Percentiles rank a stretch among this genome's conserved stretches.
Conservation (phyloP, 2,113 vertebrate species). For the Leucopsar rothschildi region DNA sequence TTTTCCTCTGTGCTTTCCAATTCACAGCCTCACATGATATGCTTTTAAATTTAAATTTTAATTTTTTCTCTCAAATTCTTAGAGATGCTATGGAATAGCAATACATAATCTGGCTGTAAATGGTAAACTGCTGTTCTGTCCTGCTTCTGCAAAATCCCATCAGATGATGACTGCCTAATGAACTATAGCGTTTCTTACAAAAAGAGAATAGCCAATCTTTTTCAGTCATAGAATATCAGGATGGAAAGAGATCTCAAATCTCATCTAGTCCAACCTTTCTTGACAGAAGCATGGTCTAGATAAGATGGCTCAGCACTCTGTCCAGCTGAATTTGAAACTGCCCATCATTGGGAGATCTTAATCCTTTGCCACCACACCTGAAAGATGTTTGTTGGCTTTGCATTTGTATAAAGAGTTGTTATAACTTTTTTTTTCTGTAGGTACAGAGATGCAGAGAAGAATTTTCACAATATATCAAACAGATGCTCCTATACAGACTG, state of each 20-base stretch:
- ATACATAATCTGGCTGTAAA: neutral
- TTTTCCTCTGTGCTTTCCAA: neutral
- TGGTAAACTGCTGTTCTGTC: neutral
- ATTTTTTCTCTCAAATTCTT: neutral
- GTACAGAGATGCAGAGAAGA: slow-evolving; percentile 83
- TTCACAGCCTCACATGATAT: neutral
- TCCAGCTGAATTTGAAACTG: neutral
- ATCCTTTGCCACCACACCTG: neutral
- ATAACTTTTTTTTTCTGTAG: slow-evolving; percentile 49
- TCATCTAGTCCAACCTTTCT: neutral
- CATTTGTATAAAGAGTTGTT: neutral
- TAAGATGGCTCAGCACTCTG: neutral
- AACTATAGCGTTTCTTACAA: neutral
- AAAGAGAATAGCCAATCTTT: neutral
- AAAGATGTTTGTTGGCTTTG: neutral
- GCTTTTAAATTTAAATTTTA: neutral
- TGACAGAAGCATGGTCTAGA: neutral
- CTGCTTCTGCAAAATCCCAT: neutral
- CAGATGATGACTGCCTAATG: fast-evolving
- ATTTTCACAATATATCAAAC: slow-evolving; percentile 82
- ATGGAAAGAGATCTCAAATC: neutral
- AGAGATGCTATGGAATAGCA: neutral
- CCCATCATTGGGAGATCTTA: neutral
- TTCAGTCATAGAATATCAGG: neutral
- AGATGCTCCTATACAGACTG: slow-evolving; percentile 87